Evolutionary conservation across 2,797 vertebrate species (phyloP).

Genomic region (Lepus townsendii): DNA sequence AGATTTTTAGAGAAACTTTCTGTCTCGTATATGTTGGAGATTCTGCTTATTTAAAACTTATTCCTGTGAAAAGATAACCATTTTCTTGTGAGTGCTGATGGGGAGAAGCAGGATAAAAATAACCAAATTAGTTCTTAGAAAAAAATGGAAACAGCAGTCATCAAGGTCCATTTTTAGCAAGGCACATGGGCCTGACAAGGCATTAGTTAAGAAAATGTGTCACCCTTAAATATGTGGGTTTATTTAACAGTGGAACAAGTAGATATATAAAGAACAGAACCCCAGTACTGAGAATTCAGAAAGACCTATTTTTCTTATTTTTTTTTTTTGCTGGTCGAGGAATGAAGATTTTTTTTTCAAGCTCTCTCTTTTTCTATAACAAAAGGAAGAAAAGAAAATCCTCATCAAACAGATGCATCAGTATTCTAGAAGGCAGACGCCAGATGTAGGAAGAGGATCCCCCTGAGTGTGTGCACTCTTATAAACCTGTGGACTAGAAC

Average conservation of each 20-base stretch:
- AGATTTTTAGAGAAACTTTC: slow-evolving; percentile 31
- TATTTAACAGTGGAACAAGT: slow-evolving; percentile 78
- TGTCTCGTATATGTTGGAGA: neutral
- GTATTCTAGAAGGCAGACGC: slow-evolving; percentile 31
- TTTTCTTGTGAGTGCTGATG: slow-evolving; percentile 60
- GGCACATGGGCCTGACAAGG: slow-evolving; percentile 61
- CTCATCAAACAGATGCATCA: slow-evolving; percentile 50
- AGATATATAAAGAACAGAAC: slow-evolving; percentile 77
- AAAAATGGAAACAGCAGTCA: slow-evolving; percentile 69
- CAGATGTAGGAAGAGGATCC: neutral
- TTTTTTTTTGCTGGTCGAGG: neutral
- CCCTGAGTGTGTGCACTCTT: neutral
- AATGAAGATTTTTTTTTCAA: neutral
- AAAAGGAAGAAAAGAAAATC: slow-evolving; percentile 59
- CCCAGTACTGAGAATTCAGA: slow-evolving; percentile 52
- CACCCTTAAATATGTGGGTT: slow-evolving; percentile 75
- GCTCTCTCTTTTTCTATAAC: slow-evolving; percentile 61
- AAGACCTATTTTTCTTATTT: slow-evolving; percentile 64
- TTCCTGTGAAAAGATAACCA: slow-evolving; percentile 5
- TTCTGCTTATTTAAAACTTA: slow-evolving; percentile 55
- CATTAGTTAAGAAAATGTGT: slow-evolving; percentile 77
- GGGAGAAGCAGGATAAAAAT: slow-evolving; percentile 72
- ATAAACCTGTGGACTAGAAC: neutral
- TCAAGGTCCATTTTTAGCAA: slow-evolving; percentile 74
- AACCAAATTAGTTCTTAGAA: slow-evolving; percentile 78